These are phyloP conservation scores for Melospiza melodia DNA, from an alignment of 2,113 vertebrate genomes.

Conservation along the genomic window DNA sequence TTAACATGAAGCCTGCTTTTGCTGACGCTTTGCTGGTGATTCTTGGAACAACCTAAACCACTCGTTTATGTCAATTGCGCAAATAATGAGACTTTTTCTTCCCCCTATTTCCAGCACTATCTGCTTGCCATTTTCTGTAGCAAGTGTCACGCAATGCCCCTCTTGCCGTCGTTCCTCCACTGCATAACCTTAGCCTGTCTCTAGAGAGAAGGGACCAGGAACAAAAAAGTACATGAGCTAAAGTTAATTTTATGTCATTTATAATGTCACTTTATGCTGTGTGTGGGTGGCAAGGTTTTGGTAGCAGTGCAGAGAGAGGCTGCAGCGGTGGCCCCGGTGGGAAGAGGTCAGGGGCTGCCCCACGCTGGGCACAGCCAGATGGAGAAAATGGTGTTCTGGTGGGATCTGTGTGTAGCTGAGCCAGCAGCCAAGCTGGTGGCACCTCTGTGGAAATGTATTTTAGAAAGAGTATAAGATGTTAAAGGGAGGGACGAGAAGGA, in stretches of 20 bases:
- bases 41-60: neutral
- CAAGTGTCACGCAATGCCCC: neutral
- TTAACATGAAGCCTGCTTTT: neutral
- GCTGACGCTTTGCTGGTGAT: neutral
- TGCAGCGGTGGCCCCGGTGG: neutral
- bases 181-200: no score
- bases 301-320: neutral
- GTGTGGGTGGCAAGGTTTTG: neutral
- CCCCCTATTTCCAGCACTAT: neutral
- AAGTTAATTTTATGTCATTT: neutral
- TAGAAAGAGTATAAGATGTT: neutral
- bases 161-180: neutral
- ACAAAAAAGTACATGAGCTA: neutral
- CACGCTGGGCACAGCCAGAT: fast-evolving
- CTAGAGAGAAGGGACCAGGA: neutral
- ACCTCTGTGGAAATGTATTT: neutral
- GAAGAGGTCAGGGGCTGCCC: neutral
- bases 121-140: neutral
- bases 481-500: neutral
- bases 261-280: neutral
- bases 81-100: neutral
- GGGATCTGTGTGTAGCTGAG: neutral
- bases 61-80: neutral
- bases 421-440: neutral
- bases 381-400: neutral